These are phyloP conservation scores for Condylura cristata DNA, from an alignment of 2,113 vertebrate genomes.

Conservation along the genomic window DNA sequence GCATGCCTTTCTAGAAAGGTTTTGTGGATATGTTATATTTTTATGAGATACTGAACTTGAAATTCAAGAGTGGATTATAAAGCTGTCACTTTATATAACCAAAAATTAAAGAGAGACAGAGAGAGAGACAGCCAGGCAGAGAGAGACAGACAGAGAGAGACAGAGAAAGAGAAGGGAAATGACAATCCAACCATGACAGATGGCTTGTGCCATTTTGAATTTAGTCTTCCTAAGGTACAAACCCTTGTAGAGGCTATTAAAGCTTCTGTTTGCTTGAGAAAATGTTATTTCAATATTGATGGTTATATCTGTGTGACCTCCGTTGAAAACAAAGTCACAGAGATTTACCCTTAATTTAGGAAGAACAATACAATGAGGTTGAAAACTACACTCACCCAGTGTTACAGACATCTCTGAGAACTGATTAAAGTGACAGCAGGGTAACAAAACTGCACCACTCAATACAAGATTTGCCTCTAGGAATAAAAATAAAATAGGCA, in stretches of 20 bases:
- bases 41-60: constrained; percentile 52
- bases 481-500: constrained; percentile 71
- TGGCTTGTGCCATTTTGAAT: constrained; percentile 73
- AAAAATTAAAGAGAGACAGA: not conserved
- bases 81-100: rapidly evolving
- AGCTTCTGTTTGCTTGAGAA: constrained; percentile 54
- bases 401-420: not conserved
- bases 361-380: not conserved
- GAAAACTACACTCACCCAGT: not conserved
- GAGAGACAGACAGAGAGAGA: not conserved
- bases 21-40: constrained; percentile 42
- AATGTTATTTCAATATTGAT: constrained; percentile 56
- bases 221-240: constrained; percentile 62
- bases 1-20: not conserved
- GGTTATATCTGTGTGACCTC: constrained; percentile 58
- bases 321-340: constrained; percentile 49
- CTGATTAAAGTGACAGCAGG: not conserved
- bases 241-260: constrained; percentile 62
- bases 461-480: constrained; percentile 38
- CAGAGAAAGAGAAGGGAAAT: not conserved
- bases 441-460: constrained; percentile 21
- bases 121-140: not conserved
- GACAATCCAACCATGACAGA: constrained; percentile 58
- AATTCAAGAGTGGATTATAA: constrained; percentile 49
- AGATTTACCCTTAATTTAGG: constrained; percentile 33